A percentile compares a stretch with the other conserved stretches of the same genome.
These are phyloP conservation scores for Drosophila paranaensis DNA, from an alignment of 2,888 invertebrate genomes.

Conservation along the genomic window DNA sequence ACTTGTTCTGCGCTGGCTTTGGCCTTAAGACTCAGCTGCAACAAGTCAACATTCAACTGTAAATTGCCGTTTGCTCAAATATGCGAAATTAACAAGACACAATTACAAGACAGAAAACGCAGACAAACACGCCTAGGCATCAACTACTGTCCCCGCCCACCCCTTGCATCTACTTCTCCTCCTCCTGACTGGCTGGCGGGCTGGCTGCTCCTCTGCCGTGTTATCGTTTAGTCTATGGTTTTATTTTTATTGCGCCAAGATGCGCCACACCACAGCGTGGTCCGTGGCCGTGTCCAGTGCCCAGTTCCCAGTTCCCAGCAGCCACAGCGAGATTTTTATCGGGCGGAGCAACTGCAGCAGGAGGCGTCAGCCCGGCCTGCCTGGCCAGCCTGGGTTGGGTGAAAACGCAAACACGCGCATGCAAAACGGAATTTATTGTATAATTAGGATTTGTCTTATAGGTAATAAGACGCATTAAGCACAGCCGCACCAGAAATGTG, in stretches of 20 bases:
- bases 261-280: conserved; percentile 50
- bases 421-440: conserved; percentile 83
- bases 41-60: conserved; percentile 64
- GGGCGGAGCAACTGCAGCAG: conserved; percentile 45
- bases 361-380: conserved; percentile 24
- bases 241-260: conserved; percentile 75
- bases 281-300: conserved; percentile 39
- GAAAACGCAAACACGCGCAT: conserved; percentile 76
- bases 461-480: conserved; percentile 79
- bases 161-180: conserved; percentile 17
- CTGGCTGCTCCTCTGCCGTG: conserved; percentile 35
- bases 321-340: conserved; percentile 68
- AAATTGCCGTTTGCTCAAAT: conserved; percentile 80
- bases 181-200: conserved; percentile 1
- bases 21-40: conserved; percentile 35
- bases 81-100: conserved; percentile 81
- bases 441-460: conserved; percentile 83
- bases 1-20: conserved; percentile 19
- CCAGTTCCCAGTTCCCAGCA: conserved; percentile 34
- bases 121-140: conserved; percentile 74
- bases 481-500: conserved; percentile 53
- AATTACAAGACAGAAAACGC: conserved; percentile 77
- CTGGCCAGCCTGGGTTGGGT: conserved; percentile 59
- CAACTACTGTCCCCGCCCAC: conserved; percentile 39
- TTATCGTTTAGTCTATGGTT: conserved; percentile 80